Evolutionary conservation across 2,113 vertebrate genomes (phyloP).

Genomic region (Pachypanchax playfairii): DNA sequence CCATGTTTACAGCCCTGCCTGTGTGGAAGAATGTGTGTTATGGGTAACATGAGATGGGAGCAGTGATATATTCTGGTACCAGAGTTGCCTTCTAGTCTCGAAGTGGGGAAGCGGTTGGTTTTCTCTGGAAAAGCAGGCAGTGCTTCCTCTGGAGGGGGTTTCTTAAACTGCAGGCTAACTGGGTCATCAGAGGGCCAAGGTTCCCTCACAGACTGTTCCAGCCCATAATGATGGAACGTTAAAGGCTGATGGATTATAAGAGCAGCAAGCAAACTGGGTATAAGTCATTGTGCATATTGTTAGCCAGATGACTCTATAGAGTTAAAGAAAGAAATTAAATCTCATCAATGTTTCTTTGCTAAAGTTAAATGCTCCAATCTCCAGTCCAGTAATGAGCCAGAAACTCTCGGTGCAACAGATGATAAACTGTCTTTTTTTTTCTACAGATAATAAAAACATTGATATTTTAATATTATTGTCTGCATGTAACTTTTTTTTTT

Average conservation of each 20-base stretch:
- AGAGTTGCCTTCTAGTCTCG: conserved; percentile 34
- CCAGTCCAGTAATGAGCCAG: not conserved
- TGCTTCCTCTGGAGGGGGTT: conserved; percentile 52
- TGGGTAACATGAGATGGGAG: conserved; percentile 58
- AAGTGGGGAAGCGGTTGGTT: conserved; percentile 22
- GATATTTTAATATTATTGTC: not conserved
- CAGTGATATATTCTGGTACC: conserved; percentile 58
- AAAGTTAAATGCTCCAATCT: not conserved
- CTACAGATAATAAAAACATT: not conserved
- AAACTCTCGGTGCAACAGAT: not conserved
- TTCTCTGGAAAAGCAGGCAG: not conserved
- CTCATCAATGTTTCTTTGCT: not conserved
- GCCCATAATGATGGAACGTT: conserved; percentile 33
- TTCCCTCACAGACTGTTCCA: conserved; percentile 36
- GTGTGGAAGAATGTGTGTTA: conserved; percentile 42
- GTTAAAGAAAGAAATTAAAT: conserved; percentile 1
- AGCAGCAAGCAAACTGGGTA: conserved; percentile 12
- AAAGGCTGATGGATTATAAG: conserved; percentile 18
- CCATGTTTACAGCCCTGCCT: conserved; percentile 22
- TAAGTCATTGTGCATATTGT: conserved; percentile 19
- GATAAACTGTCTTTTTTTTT: not conserved
- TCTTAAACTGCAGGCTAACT: conserved; percentile 37
- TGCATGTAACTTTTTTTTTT: not conserved
- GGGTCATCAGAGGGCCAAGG: conserved; percentile 47
- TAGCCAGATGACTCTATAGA: conserved; percentile 18